A percentile compares a stretch with the other conserved stretches of the same genome.
Evolutionary conservation across 2,797 vertebrate genomes (phyloP).

Genomic region (Eleutherodactylus coqui): DNA sequence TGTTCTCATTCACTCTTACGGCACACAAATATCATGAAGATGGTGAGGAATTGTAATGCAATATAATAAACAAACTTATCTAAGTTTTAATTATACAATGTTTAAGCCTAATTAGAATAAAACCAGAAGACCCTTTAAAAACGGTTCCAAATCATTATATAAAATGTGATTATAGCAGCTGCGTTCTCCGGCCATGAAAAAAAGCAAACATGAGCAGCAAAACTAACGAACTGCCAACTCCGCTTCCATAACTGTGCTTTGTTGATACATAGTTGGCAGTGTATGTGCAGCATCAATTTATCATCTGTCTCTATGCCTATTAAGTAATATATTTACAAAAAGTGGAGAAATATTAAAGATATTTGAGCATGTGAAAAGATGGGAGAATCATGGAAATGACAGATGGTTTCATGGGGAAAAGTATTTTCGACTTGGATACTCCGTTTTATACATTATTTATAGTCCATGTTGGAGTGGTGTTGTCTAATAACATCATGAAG

Average conservation of each 20-base stretch:
- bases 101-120: neutral
- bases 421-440: too few relatives aligned
- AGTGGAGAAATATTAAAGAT: conserved; percentile 44
- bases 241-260: too few relatives aligned
- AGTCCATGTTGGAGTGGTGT: neutral
- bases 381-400: conserved; percentile 41
- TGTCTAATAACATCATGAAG: neutral
- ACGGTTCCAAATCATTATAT: too few relatives aligned
- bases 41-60: neutral
- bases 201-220: neutral
- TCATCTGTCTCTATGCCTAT: neutral
- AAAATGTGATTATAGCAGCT: neutral
- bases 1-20: too few relatives aligned
- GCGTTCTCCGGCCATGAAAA: neutral
- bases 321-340: neutral
- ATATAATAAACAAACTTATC: too few relatives aligned
- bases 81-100: neutral
- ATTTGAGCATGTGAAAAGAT: conserved; percentile 70
- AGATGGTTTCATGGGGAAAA: neutral
- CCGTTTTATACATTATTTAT: neutral
- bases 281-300: too few relatives aligned
- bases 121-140: neutral
- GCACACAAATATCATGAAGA: neutral
- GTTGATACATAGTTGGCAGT: neutral
- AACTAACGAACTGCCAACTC: neutral